phyloP scores from a whole-genome alignment of 2,888 invertebrate species.

The Cetonia aurata region DNA sequence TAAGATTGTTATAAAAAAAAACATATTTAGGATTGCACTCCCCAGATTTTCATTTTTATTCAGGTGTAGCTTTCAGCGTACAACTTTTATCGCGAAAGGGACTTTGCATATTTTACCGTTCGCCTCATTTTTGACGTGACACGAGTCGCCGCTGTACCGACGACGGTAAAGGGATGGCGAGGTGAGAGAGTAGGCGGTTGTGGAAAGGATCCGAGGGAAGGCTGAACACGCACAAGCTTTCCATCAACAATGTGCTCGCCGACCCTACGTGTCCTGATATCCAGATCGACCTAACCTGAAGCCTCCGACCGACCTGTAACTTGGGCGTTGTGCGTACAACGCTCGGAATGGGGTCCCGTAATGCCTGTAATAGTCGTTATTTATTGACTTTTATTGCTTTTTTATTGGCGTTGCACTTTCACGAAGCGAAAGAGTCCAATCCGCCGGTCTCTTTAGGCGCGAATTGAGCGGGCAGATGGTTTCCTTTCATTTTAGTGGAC shows the following conservation, averaged over 20 bases:
- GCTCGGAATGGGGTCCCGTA: conserved; percentile 40
- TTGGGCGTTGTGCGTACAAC: conserved; percentile 4
- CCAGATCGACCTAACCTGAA: conserved; percentile 44
- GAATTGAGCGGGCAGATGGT: background rate
- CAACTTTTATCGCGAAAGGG: too few relatives aligned
- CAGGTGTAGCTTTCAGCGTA: too few relatives aligned
- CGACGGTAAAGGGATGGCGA: conserved; percentile 24
- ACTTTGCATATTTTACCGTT: conserved; percentile 3
- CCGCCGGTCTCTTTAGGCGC: background rate
- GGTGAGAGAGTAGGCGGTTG: conserved; percentile 44
- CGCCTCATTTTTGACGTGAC: background rate
- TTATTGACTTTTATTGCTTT: conserved; percentile 50
- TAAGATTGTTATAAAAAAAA: too few relatives aligned
- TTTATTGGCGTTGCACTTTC: conserved; percentile 47
- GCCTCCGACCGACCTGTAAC: conserved; percentile 32
- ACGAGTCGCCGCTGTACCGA: conserved; percentile 28
- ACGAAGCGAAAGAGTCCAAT: conserved; percentile 28
- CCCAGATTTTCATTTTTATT: too few relatives aligned
- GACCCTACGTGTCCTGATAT: conserved; percentile 54
- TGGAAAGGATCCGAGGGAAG: conserved; percentile 42
- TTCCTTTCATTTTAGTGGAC: background rate
- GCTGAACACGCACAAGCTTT: conserved; percentile 55
- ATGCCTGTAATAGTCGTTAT: conserved; percentile 50
- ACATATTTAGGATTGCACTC: too few relatives aligned
- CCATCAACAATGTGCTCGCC: conserved; percentile 55